Evolutionary conservation across 2,113 vertebrate genomes (phyloP).

Genomic region (Onychorhynchus coronatus): DNA sequence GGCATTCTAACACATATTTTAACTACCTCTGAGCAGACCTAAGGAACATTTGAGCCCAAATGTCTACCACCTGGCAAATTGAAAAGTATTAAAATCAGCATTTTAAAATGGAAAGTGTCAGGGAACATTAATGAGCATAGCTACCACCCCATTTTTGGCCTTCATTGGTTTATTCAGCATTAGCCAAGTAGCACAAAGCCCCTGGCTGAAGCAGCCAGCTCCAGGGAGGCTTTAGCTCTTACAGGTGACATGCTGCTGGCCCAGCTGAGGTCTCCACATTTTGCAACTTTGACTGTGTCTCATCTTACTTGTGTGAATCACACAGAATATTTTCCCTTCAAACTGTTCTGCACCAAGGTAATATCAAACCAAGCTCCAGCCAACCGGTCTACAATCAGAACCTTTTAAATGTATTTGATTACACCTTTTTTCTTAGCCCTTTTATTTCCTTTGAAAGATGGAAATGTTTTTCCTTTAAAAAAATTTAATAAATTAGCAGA

Average conservation of each 20-base stretch:
- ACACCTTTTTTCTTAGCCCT: neutral
- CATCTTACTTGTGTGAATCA: neutral
- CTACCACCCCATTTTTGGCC: neutral
- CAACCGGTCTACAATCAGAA: neutral
- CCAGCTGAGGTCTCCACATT: rapidly evolving
- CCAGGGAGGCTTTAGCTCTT: neutral
- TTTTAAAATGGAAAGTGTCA: neutral
- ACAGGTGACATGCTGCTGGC: neutral
- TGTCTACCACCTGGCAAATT: neutral
- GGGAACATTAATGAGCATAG: neutral
- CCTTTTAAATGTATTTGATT: neutral
- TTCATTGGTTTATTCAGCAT: neutral
- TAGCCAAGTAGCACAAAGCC: neutral
- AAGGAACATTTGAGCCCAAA: neutral
- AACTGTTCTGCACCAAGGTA: neutral
- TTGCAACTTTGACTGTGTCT: neutral
- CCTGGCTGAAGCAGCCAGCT: neutral
- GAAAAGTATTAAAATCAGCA: neutral
- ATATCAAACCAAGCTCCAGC: neutral
- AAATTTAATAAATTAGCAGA: neutral
- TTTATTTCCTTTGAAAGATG: neutral
- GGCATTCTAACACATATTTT: neutral
- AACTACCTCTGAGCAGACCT: neutral
- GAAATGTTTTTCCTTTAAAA: neutral
- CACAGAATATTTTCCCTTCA: neutral